Evolutionary conservation across 2,797 vertebrate genomes (phyloP).

Genomic region (Momotus momota): DNA sequence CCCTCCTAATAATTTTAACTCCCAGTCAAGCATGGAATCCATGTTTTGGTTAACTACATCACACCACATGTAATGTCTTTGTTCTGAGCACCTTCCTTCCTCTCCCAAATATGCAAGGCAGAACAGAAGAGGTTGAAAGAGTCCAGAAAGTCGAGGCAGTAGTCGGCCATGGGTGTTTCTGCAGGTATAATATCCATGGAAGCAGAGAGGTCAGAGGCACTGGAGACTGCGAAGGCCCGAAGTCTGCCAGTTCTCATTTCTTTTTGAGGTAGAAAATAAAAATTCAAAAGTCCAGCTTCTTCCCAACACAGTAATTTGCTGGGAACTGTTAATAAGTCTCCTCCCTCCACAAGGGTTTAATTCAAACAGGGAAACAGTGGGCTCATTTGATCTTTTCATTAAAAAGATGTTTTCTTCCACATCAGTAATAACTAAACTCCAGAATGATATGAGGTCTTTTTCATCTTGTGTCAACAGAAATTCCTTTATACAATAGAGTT

Average conservation of each 20-base stretch:
- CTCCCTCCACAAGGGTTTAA: neutral
- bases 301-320: neutral
- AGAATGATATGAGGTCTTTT: neutral
- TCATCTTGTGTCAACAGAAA: neutral
- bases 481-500: neutral
- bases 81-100: neutral
- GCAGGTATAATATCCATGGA: rapidly evolving
- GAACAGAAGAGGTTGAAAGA: neutral
- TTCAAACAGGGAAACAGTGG: neutral
- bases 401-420: neutral
- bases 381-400: neutral
- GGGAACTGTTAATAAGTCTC: neutral
- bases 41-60: neutral
- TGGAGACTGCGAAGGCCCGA: neutral
- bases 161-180: neutral
- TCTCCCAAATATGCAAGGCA: neutral
- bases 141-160: neutral
- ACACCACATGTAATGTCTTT: neutral
- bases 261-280: neutral
- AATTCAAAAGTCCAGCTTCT: neutral
- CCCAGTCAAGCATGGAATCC: neutral
- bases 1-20: neutral
- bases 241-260: neutral
- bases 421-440: neutral
- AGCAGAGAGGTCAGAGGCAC: neutral